Base-by-base conservation (phyloP, 1,140 invertebrate species). In the Pseudomyrmex sp. region DNA sequence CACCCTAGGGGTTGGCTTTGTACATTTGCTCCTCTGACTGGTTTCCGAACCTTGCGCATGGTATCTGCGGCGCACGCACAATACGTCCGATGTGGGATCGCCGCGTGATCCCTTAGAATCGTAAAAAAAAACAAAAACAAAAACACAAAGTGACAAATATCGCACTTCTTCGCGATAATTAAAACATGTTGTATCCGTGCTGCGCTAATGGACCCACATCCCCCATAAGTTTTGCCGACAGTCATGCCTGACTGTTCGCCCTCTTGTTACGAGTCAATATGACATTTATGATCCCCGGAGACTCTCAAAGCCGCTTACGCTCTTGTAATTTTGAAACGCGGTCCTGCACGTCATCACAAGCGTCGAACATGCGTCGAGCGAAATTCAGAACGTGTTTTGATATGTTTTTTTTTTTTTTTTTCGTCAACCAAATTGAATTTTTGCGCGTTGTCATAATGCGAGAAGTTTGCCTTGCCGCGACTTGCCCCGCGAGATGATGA, bases 241-340 rank as follows among this genome's bases (percentile, higher is more conserved):
- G 1, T 35, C 20, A 18, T 15, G n/a, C 12, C 7, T 13, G 35
- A 35, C 35, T 35, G 35, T 52, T 10, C 10, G 13, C 50, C 50
- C 10, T 76, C 5, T 26, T 44, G 3, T 50, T 65, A 35, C 13
- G 9, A 74, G 35, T 86, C 63, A 63, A 88, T 61, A 44, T 68
- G 87, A 88, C 83, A 83, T 88, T 91, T 87, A 85, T 83, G 74
- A 69, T 93, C 91, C 86, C 90, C 15, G 65, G 90, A 86, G 93
- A 13, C 26, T 85, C 68, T 85, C 70, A 58, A 82, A 91, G 85
- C 85, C 75, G 86, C 89, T 93, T 91, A 91, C 82, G 84, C 75
- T 77, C 74, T 86, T 48, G 88, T 93, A 93, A 93, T 91, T 93
- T 92, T 91, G 88, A 93, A 91, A 82, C 87, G 82, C 86, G 83